Percentiles rank a stretch among this genome's conserved stretches.
phyloP scores from a whole-genome alignment of 2,113 vertebrate genomes.

The Thinocorus orbignyianus region DNA sequence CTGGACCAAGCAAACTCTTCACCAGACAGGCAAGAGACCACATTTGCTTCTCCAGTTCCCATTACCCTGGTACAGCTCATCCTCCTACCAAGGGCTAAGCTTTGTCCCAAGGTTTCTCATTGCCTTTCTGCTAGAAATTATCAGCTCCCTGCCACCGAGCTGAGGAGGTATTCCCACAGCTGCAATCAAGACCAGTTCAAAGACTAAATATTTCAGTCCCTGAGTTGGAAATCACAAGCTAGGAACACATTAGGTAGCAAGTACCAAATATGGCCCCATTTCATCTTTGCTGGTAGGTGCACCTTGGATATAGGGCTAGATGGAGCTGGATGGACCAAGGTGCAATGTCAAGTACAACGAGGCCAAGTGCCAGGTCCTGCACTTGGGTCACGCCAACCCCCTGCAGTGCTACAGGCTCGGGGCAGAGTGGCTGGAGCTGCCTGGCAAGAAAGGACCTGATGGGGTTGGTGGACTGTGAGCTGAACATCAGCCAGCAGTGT shows the following conservation, averaged over 20 bases:
- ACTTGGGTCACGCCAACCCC: no score
- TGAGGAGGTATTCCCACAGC: not conserved
- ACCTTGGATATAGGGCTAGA: not conserved
- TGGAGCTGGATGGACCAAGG: not conserved
- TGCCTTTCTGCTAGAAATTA: not conserved
- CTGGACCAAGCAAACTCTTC: not conserved
- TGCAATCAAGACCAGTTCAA: not conserved
- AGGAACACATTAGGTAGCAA: fast-evolving
- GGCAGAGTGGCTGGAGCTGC: no score
- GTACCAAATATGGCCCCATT: fast-evolving
- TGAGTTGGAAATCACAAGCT: not conserved
- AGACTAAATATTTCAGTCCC: not conserved
- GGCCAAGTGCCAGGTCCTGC: no score
- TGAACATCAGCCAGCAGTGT: no score
- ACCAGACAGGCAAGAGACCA: not conserved
- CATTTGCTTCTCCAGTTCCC: not conserved
- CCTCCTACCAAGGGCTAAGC: not conserved
- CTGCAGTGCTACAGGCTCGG: no score
- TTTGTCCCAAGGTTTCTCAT: not conserved
- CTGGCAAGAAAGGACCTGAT: no score
- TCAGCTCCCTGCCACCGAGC: fast-evolving
- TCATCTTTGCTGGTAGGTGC: not conserved
- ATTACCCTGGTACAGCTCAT: fast-evolving
- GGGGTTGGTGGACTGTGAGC: no score
- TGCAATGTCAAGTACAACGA: no score